These are phyloP conservation scores for Eptatretus burgeri DNA, from an alignment of 2,113 vertebrate species.

Conservation along the genomic window DNA sequence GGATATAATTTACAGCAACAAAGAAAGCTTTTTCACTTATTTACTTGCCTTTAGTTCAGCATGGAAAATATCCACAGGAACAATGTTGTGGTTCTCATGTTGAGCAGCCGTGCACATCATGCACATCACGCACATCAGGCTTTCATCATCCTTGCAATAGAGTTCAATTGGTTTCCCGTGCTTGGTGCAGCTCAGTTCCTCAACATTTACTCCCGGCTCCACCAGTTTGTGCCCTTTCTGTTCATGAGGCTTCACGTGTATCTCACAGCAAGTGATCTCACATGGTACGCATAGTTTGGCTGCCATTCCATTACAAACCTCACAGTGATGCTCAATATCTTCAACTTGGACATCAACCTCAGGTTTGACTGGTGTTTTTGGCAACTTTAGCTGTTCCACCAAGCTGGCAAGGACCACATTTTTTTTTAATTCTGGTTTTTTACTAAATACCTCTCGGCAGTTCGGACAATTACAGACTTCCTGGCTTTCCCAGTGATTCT, in stretches of 20 bases:
- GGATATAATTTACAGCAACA: no score
- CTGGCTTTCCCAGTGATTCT: constrained; percentile 11
- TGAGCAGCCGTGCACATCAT: no score
- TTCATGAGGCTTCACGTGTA: not conserved
- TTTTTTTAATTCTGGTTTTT: constrained; percentile 11
- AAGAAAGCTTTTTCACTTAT: no score
- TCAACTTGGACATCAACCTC: not conserved
- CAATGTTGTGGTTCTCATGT: no score
- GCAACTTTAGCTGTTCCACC: constrained; percentile 15
- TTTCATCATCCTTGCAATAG: not conserved
- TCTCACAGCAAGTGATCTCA: not conserved
- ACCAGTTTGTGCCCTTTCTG: no score
- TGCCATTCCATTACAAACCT: no score
- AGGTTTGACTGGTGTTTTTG: no score
- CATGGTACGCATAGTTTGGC: not conserved
- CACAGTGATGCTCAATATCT: no score
- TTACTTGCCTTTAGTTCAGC: no score
- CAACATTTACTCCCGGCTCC: no score
- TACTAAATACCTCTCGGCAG: constrained; percentile 13
- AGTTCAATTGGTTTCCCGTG: not conserved
- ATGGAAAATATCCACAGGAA: no score
- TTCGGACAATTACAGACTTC: constrained; percentile 13
- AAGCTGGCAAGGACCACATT: constrained; percentile 15
- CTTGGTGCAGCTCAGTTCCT: not conserved
- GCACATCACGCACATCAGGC: not conserved